Base-by-base conservation (phyloP, 2,113 vertebrate species). In the Morone chrysops region DNA sequence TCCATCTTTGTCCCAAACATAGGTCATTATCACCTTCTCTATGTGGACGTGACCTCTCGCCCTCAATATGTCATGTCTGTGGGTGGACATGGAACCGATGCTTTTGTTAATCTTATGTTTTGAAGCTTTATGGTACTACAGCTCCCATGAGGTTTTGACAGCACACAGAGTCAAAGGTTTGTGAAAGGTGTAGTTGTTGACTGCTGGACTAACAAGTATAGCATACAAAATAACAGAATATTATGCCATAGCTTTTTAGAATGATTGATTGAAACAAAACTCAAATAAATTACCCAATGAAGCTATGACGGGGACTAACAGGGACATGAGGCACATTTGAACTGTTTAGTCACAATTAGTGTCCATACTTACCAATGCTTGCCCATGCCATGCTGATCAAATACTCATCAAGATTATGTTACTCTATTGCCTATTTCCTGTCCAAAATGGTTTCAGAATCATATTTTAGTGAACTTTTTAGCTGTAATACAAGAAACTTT, bases 21-120 rank as follows among this genome's bases (percentile, higher is more conserved):
- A 70, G 81, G 77, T 80, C 61, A 87, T 92, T 86, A 87, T 87
- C 87, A 84, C 88, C 75, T 78, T 68, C 59, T 62, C 67, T 4
- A 25, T 80, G 85, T 84, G 67, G 77, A 82, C 57, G 22, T 77
- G 78, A 83, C 78, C 81, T n/a, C 66, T 65, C 31, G 48, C 47
- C 60, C 61, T 74, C 62, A 45, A 50, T 75, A 38, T 77, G 83
- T 90, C 85, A 74, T 48, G 78, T 81, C 82, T 41, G 38, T 66
- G 50, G 57, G 38, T 40, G 41, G 48, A 81, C 78, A 71, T 6
- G 57, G 16, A 75, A 51, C 40, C 40, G 70, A 85, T 79, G n/a
- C 66, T 65, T 82, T 77, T 54, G 59, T 71, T 66, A 77, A 54
- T 80, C 80, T 40, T 56, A 9, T 40, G 43, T 82, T 84, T 77